Percentiles rank a stretch among this genome's conserved stretches.
These are phyloP conservation scores for Rotaria sp. DNA, from an alignment of 2,888 invertebrate genomes.

Conservation along the genomic window DNA sequence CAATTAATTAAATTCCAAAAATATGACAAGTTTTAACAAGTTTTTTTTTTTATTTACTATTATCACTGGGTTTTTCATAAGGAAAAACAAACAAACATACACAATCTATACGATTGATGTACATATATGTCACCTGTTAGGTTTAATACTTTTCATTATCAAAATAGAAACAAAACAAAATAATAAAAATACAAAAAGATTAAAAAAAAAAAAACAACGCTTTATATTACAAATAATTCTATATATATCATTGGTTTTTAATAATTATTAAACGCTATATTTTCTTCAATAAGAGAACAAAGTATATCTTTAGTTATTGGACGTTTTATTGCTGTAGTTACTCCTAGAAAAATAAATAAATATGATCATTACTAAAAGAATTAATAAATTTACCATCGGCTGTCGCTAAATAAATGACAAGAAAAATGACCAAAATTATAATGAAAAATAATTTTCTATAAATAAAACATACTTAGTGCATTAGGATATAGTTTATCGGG, in stretches of 20 bases:
- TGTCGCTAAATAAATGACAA: neutral
- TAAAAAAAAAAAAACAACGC: neutral
- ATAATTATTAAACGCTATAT: neutral
- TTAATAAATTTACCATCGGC: neutral
- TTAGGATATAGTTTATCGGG: slow-evolving; percentile 95
- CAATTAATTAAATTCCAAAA: too few relatives aligned
- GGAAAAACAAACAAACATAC: too few relatives aligned
- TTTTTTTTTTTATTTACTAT: too few relatives aligned
- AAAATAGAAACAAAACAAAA: too few relatives aligned
- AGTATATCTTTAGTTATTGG: neutral
- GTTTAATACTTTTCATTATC: too few relatives aligned
- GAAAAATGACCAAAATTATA: neutral
- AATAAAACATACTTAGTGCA: neutral
- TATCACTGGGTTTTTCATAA: too few relatives aligned
- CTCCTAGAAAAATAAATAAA: neutral
- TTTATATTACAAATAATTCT: neutral
- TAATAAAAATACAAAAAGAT: too few relatives aligned
- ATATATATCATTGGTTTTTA: neutral
- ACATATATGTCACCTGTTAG: too few relatives aligned
- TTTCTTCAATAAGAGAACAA: neutral
- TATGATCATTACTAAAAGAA: neutral
- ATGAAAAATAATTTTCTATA: neutral
- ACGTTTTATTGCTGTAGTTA: neutral
- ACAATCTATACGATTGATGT: too few relatives aligned
- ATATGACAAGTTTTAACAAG: too few relatives aligned